Base-by-base conservation (phyloP, 2,888 invertebrate genomes). In the Callyntrura guangdongensis region DNA sequence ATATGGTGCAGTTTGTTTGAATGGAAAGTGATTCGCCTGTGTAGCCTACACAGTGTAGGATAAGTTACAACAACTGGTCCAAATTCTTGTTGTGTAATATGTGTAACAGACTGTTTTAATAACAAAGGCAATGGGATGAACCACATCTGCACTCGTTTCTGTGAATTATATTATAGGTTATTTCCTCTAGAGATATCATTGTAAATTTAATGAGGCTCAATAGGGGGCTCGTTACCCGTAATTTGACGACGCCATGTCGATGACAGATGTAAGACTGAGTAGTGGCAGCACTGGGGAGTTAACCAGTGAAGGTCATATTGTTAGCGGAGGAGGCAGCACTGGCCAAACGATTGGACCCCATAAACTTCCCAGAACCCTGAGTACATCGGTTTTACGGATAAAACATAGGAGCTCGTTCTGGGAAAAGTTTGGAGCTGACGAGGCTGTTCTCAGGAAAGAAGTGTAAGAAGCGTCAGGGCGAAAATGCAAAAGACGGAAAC, bases 341-440 rank as follows among this genome's bases (percentile, higher is more conserved):
- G 86, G 85, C 69, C 83, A 77, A 25, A 86, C 90, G 1, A 86
- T 90, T 56, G 90, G 86, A 36, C 90, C 90, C 53, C 95, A 95
- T 69, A 96, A 96, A 87, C 95, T 97, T 92, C 97, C 97, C 3
- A 95, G 97, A 92, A 97, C 97, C 12, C 96, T 97, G 92, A 97
- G 97, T 95, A 97, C 98, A 92, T 97, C 97, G 94, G 97, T 97
- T 59, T 96, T 98, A 83, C 96, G 97, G 94, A 97, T 97, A 94
- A 97, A 97, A 94, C 96, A 97, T 95, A 96, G 97, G 94, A 97
- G 97, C 92, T 96, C 97, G 74, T 98, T 98, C 95, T 98, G 98
- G 98, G 97, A 97, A 94, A 97, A 97, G 95, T 97, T 97, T 95
- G 90, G 90, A 20, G 90, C 53, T 27, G 90, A 90, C 85, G 92